These are phyloP conservation scores for Megalonaias nervosa DNA, from an alignment of 1,140 invertebrate genomes.

Conservation along the genomic window DNA sequence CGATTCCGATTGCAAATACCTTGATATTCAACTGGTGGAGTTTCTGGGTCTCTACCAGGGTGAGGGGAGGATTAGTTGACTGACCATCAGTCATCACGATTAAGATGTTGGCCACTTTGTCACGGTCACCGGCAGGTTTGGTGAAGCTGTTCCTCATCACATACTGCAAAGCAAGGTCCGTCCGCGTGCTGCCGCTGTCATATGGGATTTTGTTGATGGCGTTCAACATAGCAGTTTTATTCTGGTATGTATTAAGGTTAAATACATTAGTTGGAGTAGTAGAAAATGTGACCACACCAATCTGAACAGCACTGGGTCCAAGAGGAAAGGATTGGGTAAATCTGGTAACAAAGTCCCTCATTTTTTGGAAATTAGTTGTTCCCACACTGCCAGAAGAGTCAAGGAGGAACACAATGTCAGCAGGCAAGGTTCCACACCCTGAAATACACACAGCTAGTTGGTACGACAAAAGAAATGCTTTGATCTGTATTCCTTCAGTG, in stretches of 20 bases:
- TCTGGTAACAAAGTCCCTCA: constrained; percentile 47
- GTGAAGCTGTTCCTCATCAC: constrained; percentile 45
- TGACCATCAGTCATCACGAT: constrained; percentile 54
- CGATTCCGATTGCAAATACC: constrained; percentile 58
- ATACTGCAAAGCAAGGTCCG: constrained; percentile 44
- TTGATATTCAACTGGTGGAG: constrained; percentile 27
- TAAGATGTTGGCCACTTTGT: constrained; percentile 47
- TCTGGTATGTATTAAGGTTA: constrained; percentile 41
- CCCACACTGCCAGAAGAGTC: constrained; percentile 56
- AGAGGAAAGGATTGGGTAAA: constrained; percentile 48
- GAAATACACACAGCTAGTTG: not conserved
- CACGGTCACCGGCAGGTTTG: constrained; percentile 40
- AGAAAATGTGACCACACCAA: constrained; percentile 57
- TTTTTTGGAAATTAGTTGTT: constrained; percentile 51
- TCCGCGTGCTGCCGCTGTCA: constrained; percentile 43
- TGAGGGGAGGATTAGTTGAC: constrained; percentile 33
- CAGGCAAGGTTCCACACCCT: constrained; percentile 54
- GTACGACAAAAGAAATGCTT: not conserved
- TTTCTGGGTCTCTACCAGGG: constrained; percentile 24
- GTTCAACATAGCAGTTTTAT: constrained; percentile 35
- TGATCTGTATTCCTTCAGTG: no score
- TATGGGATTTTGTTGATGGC: constrained; percentile 45
- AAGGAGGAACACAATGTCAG: constrained; percentile 58
- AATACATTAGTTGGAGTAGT: constrained; percentile 44
- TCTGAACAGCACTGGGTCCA: constrained; percentile 46